Evolutionary conservation across 2,113 vertebrate genomes (phyloP).

Genomic region (Spermophilus dauricus): DNA sequence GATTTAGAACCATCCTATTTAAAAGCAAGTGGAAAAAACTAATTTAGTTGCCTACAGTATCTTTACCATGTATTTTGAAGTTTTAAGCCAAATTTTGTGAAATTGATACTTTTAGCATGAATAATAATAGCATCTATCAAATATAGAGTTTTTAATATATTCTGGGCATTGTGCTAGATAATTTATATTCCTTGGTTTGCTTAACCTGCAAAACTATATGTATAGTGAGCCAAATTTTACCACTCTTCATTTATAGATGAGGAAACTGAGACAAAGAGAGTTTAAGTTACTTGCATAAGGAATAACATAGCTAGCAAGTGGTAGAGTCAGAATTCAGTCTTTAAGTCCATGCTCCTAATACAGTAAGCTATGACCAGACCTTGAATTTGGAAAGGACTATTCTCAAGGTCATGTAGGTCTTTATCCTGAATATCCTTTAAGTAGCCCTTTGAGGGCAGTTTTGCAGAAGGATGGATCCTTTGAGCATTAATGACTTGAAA

Average conservation of each 20-base stretch:
- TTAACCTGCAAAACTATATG: neutral
- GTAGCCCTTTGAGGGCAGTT: neutral
- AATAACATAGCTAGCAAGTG: neutral
- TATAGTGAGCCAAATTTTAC: neutral
- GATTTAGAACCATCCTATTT: neutral
- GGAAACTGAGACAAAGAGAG: neutral
- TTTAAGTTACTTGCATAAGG: constrained; percentile 17
- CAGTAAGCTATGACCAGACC: neutral
- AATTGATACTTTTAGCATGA: neutral
- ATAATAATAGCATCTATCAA: neutral
- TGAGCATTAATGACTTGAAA: neutral
- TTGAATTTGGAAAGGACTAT: neutral
- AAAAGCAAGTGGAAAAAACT: neutral
- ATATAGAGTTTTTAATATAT: neutral
- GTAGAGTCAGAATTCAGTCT: neutral
- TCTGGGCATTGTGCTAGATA: neutral
- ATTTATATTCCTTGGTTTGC: constrained; percentile 11
- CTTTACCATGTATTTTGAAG: neutral
- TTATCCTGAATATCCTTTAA: neutral
- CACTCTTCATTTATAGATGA: neutral
- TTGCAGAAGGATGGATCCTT: neutral
- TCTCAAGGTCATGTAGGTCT: constrained; percentile 6
- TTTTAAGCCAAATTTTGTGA: constrained; percentile 15
- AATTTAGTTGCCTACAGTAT: neutral
- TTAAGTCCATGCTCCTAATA: neutral